Evolutionary conservation across 92 coral and sea anemone genomes (phyloP).

Genomic region (Epizoanthus fatuus): DNA sequence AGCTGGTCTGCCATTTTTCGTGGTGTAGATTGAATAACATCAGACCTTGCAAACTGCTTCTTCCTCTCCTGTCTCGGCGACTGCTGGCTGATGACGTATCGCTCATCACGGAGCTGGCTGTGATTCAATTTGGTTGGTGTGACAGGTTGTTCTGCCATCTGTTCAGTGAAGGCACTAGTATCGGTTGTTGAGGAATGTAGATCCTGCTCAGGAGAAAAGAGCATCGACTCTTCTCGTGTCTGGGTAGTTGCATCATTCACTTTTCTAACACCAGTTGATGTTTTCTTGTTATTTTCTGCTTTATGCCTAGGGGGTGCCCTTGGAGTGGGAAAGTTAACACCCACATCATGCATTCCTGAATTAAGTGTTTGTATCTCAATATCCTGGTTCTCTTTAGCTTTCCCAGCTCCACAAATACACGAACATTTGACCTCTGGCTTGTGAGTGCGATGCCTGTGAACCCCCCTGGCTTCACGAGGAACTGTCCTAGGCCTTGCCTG

Average conservation of each 20-base stretch:
- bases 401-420: constrained; percentile 68
- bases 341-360: constrained; percentile 79
- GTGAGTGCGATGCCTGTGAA: not conserved
- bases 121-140: constrained; percentile 17
- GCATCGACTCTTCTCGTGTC: constrained; percentile 38
- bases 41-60: not conserved
- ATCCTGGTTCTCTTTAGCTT: constrained; percentile 39
- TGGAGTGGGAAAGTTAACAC: constrained; percentile 92
- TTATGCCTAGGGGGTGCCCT: constrained; percentile 23
- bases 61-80: constrained; percentile 35
- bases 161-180: not conserved
- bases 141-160: not conserved
- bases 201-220: not conserved
- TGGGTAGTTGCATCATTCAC: constrained; percentile 64
- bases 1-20: constrained; percentile 8
- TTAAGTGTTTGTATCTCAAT: constrained; percentile 22
- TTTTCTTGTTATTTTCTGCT: constrained; percentile 21
- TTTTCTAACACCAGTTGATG: constrained; percentile 14
- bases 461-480: constrained; percentile 6
- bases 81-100: constrained; percentile 27
- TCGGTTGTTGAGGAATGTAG: not conserved
- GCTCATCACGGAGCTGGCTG: constrained; percentile 13
- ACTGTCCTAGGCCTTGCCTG: not conserved
- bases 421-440: constrained; percentile 16
- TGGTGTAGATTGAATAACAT: constrained; percentile 5